These are phyloP conservation scores for Glossophaga mutica DNA, from an alignment of 2,797 vertebrate genomes.

Conservation along the genomic window DNA sequence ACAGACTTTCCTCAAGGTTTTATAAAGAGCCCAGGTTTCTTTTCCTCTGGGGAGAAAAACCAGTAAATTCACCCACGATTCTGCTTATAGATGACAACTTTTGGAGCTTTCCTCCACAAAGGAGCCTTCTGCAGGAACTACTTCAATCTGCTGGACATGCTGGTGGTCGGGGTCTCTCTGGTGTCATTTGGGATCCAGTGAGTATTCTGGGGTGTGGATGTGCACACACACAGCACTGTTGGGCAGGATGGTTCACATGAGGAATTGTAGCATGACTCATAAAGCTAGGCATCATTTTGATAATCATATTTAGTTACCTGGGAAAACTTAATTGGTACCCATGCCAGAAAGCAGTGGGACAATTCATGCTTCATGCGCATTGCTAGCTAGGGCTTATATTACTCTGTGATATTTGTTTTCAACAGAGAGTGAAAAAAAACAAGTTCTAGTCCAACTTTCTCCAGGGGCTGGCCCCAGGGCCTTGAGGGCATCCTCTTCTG, in stretches of 20 bases:
- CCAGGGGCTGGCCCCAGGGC: background rate
- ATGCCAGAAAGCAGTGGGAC: background rate
- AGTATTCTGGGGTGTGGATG: slow-evolving; percentile 79
- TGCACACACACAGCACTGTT: background rate
- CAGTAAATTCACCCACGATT: slow-evolving; percentile 62
- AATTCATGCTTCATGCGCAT: rapidly evolving
- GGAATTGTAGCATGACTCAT: background rate
- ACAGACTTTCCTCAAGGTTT: slow-evolving; percentile 67
- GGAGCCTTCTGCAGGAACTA: slow-evolving; percentile 99
- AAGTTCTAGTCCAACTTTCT: background rate
- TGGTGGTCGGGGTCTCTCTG: slow-evolving; percentile 98
- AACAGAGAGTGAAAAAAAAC: background rate
- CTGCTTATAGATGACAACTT: slow-evolving; percentile 95
- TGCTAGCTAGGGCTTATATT: background rate
- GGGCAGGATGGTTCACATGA: background rate
- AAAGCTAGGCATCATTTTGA: background rate
- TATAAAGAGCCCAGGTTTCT: slow-evolving; percentile 81
- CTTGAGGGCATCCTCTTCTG: background rate
- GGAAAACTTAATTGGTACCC: background rate
- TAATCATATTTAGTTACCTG: background rate
- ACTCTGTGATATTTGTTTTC: background rate
- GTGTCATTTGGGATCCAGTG: slow-evolving; percentile 99
- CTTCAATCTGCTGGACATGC: slow-evolving; percentile 97
- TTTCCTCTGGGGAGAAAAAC: slow-evolving; percentile 39
- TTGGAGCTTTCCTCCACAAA: slow-evolving; percentile 98